Conservation (phyloP, 2,888 invertebrate species). For the Bursaphelenchus okinawaensis region DNA sequence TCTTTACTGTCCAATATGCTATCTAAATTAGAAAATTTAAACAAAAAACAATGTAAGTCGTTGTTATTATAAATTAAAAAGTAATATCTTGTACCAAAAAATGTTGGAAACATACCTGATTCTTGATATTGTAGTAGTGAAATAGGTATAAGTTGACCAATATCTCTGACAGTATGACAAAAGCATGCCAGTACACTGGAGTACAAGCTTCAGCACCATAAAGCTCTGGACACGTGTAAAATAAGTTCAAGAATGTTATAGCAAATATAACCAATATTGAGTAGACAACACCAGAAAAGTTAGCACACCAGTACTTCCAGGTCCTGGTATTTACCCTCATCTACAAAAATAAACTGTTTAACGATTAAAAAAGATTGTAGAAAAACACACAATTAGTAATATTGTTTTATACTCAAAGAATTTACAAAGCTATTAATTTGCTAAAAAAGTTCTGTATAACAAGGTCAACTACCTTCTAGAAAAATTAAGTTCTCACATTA, state of each 20-base stretch:
- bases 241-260: slow-evolving; percentile 19
- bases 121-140: slow-evolving; percentile 27
- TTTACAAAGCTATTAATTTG: too few relatives aligned
- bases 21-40: slow-evolving; percentile 18
- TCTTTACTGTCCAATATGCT: slow-evolving; percentile 34
- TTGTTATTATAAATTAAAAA: slow-evolving; percentile 16
- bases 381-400: too few relatives aligned
- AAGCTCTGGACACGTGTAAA: slow-evolving; percentile 24
- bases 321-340: background rate
- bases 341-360: too few relatives aligned
- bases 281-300: slow-evolving; percentile 23
- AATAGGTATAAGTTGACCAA: slow-evolving; percentile 25
- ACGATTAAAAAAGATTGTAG: too few relatives aligned
- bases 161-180: slow-evolving; percentile 25
- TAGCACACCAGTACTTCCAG: slow-evolving; percentile 5
- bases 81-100: too few relatives aligned
- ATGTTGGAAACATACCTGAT: slow-evolving; percentile 25
- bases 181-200: slow-evolving; percentile 13
- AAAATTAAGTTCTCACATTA: too few relatives aligned
- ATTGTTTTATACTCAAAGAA: too few relatives aligned
- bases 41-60: background rate
- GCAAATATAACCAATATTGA: slow-evolving; percentile 13
- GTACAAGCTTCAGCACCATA: slow-evolving; percentile 18
- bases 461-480: too few relatives aligned
- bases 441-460: too few relatives aligned